Percentiles rank a stretch among this genome's conserved stretches.
Evolutionary conservation across 2,113 vertebrate species (phyloP).

Genomic region (Myrmecobius fasciatus): DNA sequence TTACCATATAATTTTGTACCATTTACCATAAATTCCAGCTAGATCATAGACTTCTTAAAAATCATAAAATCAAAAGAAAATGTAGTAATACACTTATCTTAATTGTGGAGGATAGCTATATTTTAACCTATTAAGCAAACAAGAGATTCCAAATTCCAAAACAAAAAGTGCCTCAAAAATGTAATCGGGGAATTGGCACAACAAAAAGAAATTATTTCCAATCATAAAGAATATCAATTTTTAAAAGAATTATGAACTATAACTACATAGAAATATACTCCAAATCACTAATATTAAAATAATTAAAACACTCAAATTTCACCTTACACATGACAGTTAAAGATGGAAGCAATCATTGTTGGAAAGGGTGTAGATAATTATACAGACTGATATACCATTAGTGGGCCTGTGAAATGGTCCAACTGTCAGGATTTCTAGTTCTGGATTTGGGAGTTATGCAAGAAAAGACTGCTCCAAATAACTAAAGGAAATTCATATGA

Average conservation of each 20-base stretch:
- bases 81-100: not conserved
- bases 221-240: no score
- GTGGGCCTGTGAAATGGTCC: not conserved
- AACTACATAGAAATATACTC: not conserved
- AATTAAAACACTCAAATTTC: no score
- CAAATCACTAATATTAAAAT: not conserved
- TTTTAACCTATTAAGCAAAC: not conserved
- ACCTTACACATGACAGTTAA: not conserved
- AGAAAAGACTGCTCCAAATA: not conserved
- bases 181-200: no score
- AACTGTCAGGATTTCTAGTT: no score
- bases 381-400: not conserved
- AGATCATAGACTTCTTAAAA: not conserved
- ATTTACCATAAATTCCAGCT: not conserved
- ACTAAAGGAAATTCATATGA: not conserved
- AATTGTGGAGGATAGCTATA: not conserved
- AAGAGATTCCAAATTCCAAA: not conserved
- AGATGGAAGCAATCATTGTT: not conserved
- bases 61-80: not conserved
- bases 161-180: not conserved
- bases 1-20: no score
- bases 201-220: no score
- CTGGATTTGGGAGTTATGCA: no score
- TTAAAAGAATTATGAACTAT: not conserved
- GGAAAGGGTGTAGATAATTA: not conserved